phyloP scores from a whole-genome alignment of 2,113 vertebrate species.

The Melanostigma gelatinosum region DNA sequence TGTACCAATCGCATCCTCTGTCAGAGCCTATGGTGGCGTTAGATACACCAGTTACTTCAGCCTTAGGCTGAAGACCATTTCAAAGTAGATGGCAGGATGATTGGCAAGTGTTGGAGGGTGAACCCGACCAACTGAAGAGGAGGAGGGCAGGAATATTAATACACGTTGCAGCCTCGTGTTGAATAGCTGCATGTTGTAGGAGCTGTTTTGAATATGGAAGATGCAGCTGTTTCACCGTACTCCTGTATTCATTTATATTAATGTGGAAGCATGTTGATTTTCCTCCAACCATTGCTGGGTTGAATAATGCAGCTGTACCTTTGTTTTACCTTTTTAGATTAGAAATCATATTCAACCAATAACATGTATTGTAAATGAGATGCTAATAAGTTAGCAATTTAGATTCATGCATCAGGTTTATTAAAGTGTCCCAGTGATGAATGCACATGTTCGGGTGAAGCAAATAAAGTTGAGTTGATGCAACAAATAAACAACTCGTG shows the following conservation, averaged over 20 bases:
- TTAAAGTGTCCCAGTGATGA: conserved; percentile 68
- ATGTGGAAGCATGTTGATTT: conserved; percentile 14
- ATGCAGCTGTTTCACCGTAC: conserved; percentile 19
- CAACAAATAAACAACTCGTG: conserved; percentile 74
- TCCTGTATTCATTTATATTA: background rate
- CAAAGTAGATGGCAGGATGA: conserved; percentile 50
- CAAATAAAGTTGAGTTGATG: conserved; percentile 73
- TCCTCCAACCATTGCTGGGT: background rate
- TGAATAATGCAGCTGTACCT: conserved; percentile 41
- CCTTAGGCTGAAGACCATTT: conserved; percentile 43
- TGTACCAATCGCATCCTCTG: conserved; percentile 27
- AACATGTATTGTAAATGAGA: conserved; percentile 54
- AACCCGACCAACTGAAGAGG: conserved; percentile 43
- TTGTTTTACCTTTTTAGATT: conserved; percentile 42
- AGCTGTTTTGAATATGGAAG: conserved; percentile 28
- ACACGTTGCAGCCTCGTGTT: background rate
- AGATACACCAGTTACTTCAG: conserved; percentile 23
- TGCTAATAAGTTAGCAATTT: conserved; percentile 72
- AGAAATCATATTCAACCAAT: conserved; percentile 48
- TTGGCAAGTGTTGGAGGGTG: conserved; percentile 47
- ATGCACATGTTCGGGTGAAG: conserved; percentile 46
- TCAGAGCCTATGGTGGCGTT: conserved; percentile 23
- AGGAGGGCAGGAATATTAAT: conserved; percentile 40
- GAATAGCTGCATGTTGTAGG: conserved; percentile 8
- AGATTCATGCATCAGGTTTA: conserved; percentile 60